These are phyloP conservation scores for Himantopus leucocephalus DNA, from an alignment of 2,113 vertebrate species.

Conservation along the genomic window DNA sequence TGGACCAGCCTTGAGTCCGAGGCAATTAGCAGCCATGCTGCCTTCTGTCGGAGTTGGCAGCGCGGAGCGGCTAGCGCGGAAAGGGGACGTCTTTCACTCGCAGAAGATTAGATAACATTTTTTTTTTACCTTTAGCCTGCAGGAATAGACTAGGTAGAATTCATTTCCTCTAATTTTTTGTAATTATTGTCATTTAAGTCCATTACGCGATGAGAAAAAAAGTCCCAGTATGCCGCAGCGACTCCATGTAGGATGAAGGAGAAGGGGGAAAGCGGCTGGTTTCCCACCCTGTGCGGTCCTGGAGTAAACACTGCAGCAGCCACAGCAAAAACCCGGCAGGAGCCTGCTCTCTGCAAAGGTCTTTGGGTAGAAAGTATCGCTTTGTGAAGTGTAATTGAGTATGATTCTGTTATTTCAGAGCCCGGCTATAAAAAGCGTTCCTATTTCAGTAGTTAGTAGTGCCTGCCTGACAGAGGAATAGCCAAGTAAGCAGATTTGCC, in stretches of 20 bases:
- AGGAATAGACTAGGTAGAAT: not conserved
- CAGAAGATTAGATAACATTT: not conserved
- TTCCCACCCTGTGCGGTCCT: not conserved
- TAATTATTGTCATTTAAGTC: not conserved
- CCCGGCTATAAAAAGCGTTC: not conserved
- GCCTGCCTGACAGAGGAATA: not conserved
- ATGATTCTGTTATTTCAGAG: not conserved
- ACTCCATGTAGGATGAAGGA: not conserved
- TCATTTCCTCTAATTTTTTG: not conserved
- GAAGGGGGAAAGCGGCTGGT: not conserved
- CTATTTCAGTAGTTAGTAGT: not conserved
- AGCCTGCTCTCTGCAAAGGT: not conserved
- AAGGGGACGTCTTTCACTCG: not conserved
- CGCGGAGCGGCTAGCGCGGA: not conserved
- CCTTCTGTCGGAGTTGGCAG: slow-evolving; percentile 33
- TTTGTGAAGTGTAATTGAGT: not conserved
- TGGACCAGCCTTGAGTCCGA: not conserved
- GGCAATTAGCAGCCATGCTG: slow-evolving; percentile 9
- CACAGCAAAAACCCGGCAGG: not conserved
- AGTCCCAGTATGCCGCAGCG: rapidly evolving
- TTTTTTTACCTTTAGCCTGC: not conserved
- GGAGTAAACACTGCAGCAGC: not conserved
- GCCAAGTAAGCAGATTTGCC: slow-evolving; percentile 36
- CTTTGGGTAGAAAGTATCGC: not conserved
- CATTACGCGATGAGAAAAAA: not conserved